Conservation (phyloP, 2,113 vertebrate species). For the Phyllostomus hastatus region DNA sequence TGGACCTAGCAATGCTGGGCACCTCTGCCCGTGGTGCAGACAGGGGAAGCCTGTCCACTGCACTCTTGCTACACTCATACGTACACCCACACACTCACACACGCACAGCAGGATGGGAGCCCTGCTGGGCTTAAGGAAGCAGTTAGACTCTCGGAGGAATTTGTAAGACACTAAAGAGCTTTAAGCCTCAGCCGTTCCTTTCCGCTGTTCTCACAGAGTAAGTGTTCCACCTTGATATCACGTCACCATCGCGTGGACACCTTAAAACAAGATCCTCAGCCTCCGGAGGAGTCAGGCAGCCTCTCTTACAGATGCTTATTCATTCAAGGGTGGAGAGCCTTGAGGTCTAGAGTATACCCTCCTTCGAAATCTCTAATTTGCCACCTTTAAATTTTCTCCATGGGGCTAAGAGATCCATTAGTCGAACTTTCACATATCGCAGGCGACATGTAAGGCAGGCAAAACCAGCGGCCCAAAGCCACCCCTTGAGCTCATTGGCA, state of each 20-base stretch:
- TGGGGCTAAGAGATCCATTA: neutral
- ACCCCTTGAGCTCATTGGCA: neutral
- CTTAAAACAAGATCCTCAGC: neutral
- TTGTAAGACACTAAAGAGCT: neutral
- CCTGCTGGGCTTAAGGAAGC: neutral
- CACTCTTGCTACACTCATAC: no score
- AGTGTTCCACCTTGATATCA: neutral
- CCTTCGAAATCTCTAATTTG: neutral
- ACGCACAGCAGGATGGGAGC: no score
- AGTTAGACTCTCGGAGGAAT: neutral
- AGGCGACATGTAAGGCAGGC: neutral
- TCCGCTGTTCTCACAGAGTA: neutral
- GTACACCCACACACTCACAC: no score
- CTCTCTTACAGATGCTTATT: neutral
- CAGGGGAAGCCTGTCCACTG: neutral
- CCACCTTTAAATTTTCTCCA: neutral
- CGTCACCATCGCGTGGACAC: neutral
- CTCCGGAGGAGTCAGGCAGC: neutral
- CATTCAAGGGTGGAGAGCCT: neutral
- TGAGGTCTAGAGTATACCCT: neutral
- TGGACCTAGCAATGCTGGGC: neutral
- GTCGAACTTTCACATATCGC: neutral
- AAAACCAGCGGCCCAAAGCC: neutral
- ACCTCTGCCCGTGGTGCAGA: neutral
- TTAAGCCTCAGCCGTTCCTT: neutral